Evolutionary conservation across 2,113 vertebrate species (phyloP).

Genomic region (Prietella phreatophila): DNA sequence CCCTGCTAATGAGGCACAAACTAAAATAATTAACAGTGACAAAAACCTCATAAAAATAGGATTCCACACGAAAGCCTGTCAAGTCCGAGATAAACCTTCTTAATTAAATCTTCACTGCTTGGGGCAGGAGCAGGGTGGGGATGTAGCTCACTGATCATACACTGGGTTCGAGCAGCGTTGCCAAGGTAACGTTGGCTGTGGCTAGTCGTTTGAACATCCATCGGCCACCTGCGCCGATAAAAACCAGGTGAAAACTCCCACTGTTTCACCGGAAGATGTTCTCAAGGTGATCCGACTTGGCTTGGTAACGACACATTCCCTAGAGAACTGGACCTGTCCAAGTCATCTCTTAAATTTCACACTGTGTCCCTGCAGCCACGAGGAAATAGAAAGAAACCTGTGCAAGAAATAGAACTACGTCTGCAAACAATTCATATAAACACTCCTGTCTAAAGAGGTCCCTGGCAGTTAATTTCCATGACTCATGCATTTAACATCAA

Average conservation of each 20-base stretch:
- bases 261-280: background rate
- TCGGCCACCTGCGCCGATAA: slow-evolving; percentile 1
- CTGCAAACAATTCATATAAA: background rate
- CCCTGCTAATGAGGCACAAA: slow-evolving; percentile 47
- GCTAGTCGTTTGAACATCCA: slow-evolving; percentile 26
- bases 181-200: slow-evolving; percentile 36
- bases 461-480: background rate
- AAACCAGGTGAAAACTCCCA: background rate
- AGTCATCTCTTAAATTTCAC: slow-evolving; percentile 47
- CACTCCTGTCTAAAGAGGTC: background rate
- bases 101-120: slow-evolving; percentile 42
- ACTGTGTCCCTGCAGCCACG: background rate
- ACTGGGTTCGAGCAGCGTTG: slow-evolving; percentile 35
- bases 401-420: background rate
- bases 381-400: background rate
- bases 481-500: slow-evolving; percentile 7
- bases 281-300: background rate
- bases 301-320: slow-evolving; percentile 48
- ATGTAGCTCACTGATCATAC: slow-evolving; percentile 15
- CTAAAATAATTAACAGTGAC: slow-evolving; percentile 69
- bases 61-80: slow-evolving; percentile 54
- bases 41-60: slow-evolving; percentile 64
- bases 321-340: slow-evolving; percentile 45
- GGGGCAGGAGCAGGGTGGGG: slow-evolving; percentile 33
- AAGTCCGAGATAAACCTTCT: slow-evolving; percentile 47